Base-by-base conservation (phyloP, 2,797 vertebrate genomes). In the Silurus aristotelis region DNA sequence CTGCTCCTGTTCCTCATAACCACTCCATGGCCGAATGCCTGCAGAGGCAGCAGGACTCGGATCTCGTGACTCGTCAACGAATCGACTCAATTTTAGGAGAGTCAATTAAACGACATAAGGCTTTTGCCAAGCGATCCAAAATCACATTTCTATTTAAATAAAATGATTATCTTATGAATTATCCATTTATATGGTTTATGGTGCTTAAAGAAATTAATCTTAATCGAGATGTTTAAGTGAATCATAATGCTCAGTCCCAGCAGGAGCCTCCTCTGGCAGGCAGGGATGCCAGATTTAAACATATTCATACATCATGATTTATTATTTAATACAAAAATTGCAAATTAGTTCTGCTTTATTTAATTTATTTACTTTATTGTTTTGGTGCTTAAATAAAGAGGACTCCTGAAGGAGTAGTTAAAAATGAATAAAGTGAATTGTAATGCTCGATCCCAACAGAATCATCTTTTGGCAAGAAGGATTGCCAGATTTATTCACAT, bases 1-100 rank as follows among this genome's bases (percentile, higher is more conserved):
- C 58, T 68, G 89, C 90, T 82, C 8, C n/a, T 10, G 43, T 46
- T 73, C 87, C 88, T 91, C 89, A 92, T 81, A 87, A 80, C 64
- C 75, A 66, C 90, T 25, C 89, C 81, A 86, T 79, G 9, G 88
- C 76, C 67, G 82, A 84, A 46, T 63, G 87, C 90, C 86, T 20
- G 86, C 80, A 1, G 22, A 70, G 31, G 22, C 61, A 76, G 79
- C 19, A 64, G n/a, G 64, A 82, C 48, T 52, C 48, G 56, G n/a
- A 52, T 31, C 60, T 83, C 56, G 38, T 0, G 68, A 73, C 31
- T 75, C 58, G 22, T 7, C 0, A 73, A 25, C 0, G 70, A 75
- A 31, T 76, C 71, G 82, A 63, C 31, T 83, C 82, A 8, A 20
- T 31, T 20, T 64, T 52, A 17, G 5, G 17, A 63, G 82, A 83